Base-by-base conservation (phyloP, 2,113 vertebrate species). In the Psephotus haematonotus region DNA sequence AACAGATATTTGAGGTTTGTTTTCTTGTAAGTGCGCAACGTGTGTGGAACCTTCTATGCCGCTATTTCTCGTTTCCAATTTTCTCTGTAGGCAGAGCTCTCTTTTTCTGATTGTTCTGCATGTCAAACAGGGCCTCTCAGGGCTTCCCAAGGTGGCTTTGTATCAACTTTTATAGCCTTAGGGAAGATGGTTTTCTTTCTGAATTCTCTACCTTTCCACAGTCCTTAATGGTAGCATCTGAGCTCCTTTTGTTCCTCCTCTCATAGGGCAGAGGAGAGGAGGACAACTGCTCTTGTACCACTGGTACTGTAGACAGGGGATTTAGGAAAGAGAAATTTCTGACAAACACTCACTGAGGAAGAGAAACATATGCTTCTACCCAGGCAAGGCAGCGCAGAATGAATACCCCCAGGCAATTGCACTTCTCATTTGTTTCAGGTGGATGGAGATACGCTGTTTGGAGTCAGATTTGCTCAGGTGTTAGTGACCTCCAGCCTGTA, bases 391-490 rank as follows among this genome's bases (percentile, higher is more conserved):
- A 59, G 37, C 15, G 46, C 35, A 78, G 50, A 96, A 91, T 88
- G 53, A 93, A 91, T 86, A 81, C 55, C 94, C 86, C 59, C n/a
- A 78, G 80, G 88, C 68, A 78, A 39, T 47, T 91, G 55, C 55
- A 75, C 55, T 86, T 93, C 76, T 92, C 78, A 78, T 88, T 46
- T 86, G n/a, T 94, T 93, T 92, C 86, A 63, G 80, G 16, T 88
- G 88, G 68, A 69, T 82, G 82, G 85, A 96, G 86, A 84, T 93
- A 64, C 0, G 2, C 41, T 53, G 31, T 75, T 93, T 78, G 55
- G 50, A 95, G 81, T 91, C 76, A 88, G 46, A 75, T 83, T 84
- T 92, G 27, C 60, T 95, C 92, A 92, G 88, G 46, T 83, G 39
- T 81, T 92, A 64, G 86, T 91, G 81, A 93, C 50, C 50, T 89